phyloP scores from a whole-genome alignment of 2,113 vertebrate genomes.

The Phainopepla nitens region DNA sequence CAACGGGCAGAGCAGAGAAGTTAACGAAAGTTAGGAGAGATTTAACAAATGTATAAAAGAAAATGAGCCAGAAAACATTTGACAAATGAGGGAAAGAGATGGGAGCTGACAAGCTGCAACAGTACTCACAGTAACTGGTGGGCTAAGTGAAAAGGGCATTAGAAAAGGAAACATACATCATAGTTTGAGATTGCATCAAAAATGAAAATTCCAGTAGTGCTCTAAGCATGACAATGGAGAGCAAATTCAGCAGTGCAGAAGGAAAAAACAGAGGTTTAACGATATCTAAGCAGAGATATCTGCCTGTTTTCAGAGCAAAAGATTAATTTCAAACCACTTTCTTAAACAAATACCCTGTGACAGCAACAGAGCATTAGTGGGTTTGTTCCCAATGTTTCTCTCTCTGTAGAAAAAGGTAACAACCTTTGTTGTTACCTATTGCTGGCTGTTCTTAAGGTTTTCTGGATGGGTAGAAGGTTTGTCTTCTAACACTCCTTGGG shows the following conservation, averaged over 20 bases:
- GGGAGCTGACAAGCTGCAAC: background rate
- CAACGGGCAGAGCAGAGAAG: background rate
- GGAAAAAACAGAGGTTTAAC: background rate
- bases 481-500: background rate
- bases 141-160: background rate
- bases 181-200: background rate
- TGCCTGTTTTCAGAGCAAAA: background rate
- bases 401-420: background rate
- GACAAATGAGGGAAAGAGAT: background rate
- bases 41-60: background rate
- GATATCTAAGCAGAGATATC: background rate
- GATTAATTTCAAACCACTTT: background rate
- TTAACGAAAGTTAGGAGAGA: background rate
- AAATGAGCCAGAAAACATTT: background rate
- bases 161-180: background rate
- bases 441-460: background rate
- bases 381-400: background rate
- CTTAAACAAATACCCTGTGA: background rate
- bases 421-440: background rate
- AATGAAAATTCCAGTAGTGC: background rate
- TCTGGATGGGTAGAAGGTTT: background rate
- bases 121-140: background rate
- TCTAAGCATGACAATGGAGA: background rate
- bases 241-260: background rate
- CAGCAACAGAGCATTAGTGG: background rate